Base-by-base conservation (phyloP, 1,140 invertebrate genomes). In the Elysia chlorotica region DNA sequence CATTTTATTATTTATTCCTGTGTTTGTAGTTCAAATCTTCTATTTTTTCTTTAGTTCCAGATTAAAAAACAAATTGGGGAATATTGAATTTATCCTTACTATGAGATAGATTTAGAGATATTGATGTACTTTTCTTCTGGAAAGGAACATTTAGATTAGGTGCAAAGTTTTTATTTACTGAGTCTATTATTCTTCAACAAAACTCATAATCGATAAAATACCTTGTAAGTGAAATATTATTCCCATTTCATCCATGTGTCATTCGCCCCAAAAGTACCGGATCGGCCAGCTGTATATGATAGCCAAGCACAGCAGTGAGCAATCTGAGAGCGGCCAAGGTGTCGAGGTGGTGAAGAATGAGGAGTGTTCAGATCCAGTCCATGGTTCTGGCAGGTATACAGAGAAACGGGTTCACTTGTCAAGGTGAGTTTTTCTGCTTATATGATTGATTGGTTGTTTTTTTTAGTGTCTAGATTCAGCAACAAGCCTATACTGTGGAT, bases 211-310 rank as follows among this genome's bases (percentile, higher is more conserved):
- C 10, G 41, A 48, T 14, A 48, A n/a, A 10, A 48, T 48, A 14
- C 41, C n/a, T 48, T n/a, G 10, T 48, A 48, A 48, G 10, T 65
- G 10, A n/a, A 31, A 23, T 14, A n/a, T 3, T 63, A 31, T 5
- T 28, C 25, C 17, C 31, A 23, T 63, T 31, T 63, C 6, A 17
- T 31, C 35, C 35, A 31, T 63, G 14, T 35, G 33, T 31, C 23
- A 17, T 10, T 63, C 61, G 28, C 61, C 14, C 25, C 14, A 14
- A 63, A 84, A 97, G 95, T 97, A 97, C 87, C 92, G 91, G 65
- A 92, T 96, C 83, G 95, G 95, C 0, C 95, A 97, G 81, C 89
- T 97, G 65, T 97, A 96, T 87, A 97, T 97, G 95, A 96, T 97
- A 81, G 94, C 95, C 4, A 91, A 95, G 73, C 95, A 97, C 82